Evolutionary conservation across 2,888 invertebrate species (phyloP), one percentile per base, ranked within the genome.

Genomic region (Prenolepis imparis): DNA sequence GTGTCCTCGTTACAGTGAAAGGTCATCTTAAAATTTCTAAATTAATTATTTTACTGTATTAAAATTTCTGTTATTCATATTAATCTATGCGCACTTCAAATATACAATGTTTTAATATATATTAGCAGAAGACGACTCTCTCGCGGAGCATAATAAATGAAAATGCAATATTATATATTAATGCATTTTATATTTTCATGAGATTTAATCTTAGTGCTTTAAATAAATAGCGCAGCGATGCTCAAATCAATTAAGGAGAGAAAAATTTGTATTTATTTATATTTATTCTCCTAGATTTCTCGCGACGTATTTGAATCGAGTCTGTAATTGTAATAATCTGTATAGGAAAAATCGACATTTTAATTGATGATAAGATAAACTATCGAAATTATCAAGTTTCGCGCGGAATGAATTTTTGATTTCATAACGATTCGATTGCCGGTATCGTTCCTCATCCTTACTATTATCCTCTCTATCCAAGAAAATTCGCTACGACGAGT

Each of bases 341-440:
- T 68, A 41, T n/a, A 28, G 28, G 74, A 36, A 52, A 64, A 32
- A 24, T 63, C 28, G 41, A 81, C 28, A 28, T 28, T 63, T 52
- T 52, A 64, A 81, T 77, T 12, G 52, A 67, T 44, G 48, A 9
- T 36, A 24, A 36, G 66, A 72, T 48, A 24, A 86, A n/a, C 24
- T 70, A 59, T 75, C 28, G 59, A 52, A 87, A 87, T 87, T 84
- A 87, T 84, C 52, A 82, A 74, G 82, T 75, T 82, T 72, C 64
- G 36, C 63, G 59, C 67, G 78, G n/a, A 75, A 87, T 85, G 83
- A 88, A 88, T 82, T 80, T 88, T 88, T 84, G 75, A 88, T 88
- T 87, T 74, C 78, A 88, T 87, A 87, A 87, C 85, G 63, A 75
- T 87, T 83, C 88, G 67, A 84, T 83, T 75, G 78, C 57, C 83